Evolutionary conservation across 2,113 vertebrate species (phyloP), one percentile per base, ranked within the genome.

Genomic region (Ellobius talpinus): DNA sequence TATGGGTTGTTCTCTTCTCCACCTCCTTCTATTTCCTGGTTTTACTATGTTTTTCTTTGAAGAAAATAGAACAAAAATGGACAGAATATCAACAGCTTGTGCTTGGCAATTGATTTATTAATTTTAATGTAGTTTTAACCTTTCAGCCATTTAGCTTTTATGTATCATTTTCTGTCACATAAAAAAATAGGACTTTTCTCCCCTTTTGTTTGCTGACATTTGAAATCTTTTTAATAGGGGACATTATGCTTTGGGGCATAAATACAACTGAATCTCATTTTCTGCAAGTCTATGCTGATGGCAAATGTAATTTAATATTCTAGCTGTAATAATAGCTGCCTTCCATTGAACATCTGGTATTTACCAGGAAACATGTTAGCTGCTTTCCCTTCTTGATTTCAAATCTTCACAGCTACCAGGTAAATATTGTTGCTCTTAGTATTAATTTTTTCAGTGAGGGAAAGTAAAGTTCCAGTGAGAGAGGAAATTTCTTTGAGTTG

Each of bases 91-190:
- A 81, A 45, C 1, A 47, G 94, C 85, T 93, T 96, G 88, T 2
- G 65, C 52, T 79, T 88, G 76, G 52, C 96, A 82, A 93, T 78
- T 96, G 78, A 93, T 90, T 97, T 93, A 91, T 89, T 89, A 17
- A 84, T 96, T 95, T 93, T 97, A 92, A 92, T 94, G 76, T 65
- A 86, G n/a, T 96, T 95, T 97, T 97, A 94, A 90, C 93, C 82
- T 94, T 97, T 94, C 31, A 91, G 61, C 86, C 85, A 93, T 29
- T 96, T 96, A 73, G 31, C 66, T 92, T 95, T 95, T 92, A 82
- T 12, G n/a, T 89, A 89, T 81, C 6, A n/a, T 90, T 90, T 84
- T 66, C 87, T 97, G 84, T 92, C 90, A 79, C 42, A 90, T 84
- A 87, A 89, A 86, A 95, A 95, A 81, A 72, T 61, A 95, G 10